These are phyloP conservation scores for Campoletis sonorensis DNA, from an alignment of 1,140 invertebrate species.

Conservation along the genomic window DNA sequence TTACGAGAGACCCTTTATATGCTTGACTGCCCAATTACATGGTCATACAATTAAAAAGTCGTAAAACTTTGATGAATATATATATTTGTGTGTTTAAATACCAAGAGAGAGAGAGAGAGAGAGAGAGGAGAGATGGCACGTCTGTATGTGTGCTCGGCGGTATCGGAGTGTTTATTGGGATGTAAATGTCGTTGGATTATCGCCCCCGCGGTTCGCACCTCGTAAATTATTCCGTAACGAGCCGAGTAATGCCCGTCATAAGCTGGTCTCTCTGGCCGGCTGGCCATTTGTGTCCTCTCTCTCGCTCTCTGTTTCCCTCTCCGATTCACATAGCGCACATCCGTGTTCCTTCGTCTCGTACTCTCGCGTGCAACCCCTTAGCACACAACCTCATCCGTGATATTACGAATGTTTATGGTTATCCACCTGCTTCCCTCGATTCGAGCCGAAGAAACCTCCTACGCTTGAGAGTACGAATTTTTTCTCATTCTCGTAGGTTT, in stretches of 20 bases:
- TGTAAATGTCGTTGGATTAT: conserved; percentile 78
- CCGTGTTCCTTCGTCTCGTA: conserved; percentile 8
- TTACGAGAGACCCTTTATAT: conserved; percentile 64
- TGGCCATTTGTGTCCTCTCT: conserved; percentile 62
- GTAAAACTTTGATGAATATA: conserved; percentile 63
- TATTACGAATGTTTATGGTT: conserved; percentile 65
- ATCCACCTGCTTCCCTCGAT: conserved; percentile 50
- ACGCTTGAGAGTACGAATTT: neutral
- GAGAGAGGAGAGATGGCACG: conserved; percentile 37
- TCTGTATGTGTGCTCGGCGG: conserved; percentile 61
- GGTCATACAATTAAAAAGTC: conserved; percentile 72
- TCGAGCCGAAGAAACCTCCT: conserved; percentile 25
- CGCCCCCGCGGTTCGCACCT: conserved; percentile 75
- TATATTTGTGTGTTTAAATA: neutral
- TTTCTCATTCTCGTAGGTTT: neutral
- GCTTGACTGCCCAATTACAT: conserved; percentile 73
- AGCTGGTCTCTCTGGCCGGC: conserved; percentile 66
- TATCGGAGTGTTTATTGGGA: conserved; percentile 76
- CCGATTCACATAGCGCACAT: conserved; percentile 21
- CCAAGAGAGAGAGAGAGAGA: neutral
- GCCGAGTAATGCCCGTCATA: conserved; percentile 76
- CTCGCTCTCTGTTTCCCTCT: conserved; percentile 23
- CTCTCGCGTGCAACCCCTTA: conserved; percentile 48
- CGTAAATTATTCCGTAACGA: conserved; percentile 77
- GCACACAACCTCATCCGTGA: conserved; percentile 40